Evolutionary conservation across 2,797 vertebrate species (phyloP).

Genomic region (Ctenosaura bakeri): DNA sequence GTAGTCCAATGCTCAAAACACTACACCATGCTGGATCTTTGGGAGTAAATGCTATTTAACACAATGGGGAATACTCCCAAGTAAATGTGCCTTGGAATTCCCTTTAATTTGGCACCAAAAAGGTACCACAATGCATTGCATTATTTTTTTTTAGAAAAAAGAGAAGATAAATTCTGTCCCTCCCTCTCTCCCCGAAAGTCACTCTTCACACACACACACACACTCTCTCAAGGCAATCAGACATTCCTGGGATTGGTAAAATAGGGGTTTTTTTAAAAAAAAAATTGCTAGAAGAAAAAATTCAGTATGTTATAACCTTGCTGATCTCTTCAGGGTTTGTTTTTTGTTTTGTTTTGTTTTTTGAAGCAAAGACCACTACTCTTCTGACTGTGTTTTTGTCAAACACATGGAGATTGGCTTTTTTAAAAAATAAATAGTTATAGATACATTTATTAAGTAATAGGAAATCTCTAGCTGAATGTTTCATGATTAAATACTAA

Average conservation of each 20-base stretch:
- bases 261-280: neutral
- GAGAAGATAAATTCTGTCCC: no score
- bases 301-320: neutral
- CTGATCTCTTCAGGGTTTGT: neutral
- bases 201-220: no score
- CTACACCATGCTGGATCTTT: no score
- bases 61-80: neutral
- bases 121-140: neutral
- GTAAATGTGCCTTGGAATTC: neutral
- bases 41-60: neutral
- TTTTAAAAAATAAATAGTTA: constrained; percentile 48
- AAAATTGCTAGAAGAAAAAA: neutral
- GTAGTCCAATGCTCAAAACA: no score
- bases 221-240: no score
- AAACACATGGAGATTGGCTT: constrained; percentile 23
- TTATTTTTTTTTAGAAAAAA: no score
- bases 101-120: neutral
- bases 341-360: no score
- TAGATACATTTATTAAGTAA: neutral
- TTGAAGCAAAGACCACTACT: no score
- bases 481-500: neutral
- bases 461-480: neutral
- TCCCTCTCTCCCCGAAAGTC: no score
- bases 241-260: no score
- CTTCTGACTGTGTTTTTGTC: neutral